A percentile compares a stretch with the other conserved stretches of the same genome.
Evolutionary conservation across 2,888 invertebrate species (phyloP).

Genomic region (Lithophane socia): DNA sequence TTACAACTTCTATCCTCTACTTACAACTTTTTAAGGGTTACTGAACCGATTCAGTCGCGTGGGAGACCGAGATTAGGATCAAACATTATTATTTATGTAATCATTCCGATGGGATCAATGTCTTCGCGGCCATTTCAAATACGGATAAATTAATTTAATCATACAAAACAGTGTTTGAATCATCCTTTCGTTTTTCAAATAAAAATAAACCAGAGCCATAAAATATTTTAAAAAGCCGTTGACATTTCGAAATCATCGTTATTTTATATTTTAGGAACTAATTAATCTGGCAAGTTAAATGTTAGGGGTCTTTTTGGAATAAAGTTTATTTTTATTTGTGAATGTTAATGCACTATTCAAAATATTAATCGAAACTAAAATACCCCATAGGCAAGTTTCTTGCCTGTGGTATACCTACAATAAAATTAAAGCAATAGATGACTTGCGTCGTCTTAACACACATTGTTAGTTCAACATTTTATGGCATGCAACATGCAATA

Average conservation of each 20-base stretch:
- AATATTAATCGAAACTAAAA: not conserved
- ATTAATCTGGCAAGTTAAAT: conserved; percentile 26
- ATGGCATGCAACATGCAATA: not conserved
- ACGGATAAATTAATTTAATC: conserved; percentile 31
- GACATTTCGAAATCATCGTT: conserved; percentile 35
- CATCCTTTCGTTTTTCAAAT: conserved; percentile 38
- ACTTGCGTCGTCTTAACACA: no score
- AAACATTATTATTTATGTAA: conserved; percentile 34
- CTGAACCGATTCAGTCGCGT: not conserved
- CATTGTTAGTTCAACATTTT: not conserved
- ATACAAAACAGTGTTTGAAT: conserved; percentile 21
- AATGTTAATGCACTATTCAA: not conserved
- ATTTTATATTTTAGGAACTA: conserved; percentile 20
- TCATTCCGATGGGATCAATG: conserved; percentile 53
- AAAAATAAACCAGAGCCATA: conserved; percentile 31
- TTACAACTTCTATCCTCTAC: no score
- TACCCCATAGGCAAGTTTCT: not conserved
- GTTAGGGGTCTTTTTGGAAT: not conserved
- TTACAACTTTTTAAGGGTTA: not conserved
- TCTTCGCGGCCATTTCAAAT: conserved; percentile 44
- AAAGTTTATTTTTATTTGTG: conserved; percentile 7
- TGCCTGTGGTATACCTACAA: not conserved
- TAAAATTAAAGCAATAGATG: not conserved
- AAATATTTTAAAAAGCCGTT: conserved; percentile 35
- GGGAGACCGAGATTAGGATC: conserved; percentile 30